Percentiles rank a stretch among this genome's conserved stretches.
These are phyloP conservation scores for Artibeus lituratus DNA, from an alignment of 2,797 vertebrate genomes.

Conservation along the genomic window DNA sequence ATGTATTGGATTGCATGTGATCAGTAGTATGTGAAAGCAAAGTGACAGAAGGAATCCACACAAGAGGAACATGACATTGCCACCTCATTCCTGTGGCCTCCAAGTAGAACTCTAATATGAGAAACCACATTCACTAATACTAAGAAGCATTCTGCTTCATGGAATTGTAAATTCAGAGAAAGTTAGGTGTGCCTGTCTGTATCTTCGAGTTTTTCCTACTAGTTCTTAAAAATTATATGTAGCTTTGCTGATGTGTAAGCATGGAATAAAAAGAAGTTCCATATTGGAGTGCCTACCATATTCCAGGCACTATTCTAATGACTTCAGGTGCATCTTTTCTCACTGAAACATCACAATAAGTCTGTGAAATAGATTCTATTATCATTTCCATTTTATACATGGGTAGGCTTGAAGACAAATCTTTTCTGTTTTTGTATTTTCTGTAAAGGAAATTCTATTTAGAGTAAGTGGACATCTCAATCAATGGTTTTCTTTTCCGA, in stretches of 20 bases:
- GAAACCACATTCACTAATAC: background rate
- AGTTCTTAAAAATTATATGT: background rate
- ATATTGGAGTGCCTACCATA: background rate
- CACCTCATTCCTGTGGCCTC: rapidly evolving
- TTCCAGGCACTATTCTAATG: too few species aligned
- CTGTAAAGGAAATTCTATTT: background rate
- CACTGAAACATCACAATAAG: background rate
- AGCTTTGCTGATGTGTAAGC: background rate
- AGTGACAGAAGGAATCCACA: background rate
- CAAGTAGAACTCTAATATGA: background rate
- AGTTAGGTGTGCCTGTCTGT: background rate
- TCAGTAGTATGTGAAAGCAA: background rate
- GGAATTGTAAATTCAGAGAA: background rate
- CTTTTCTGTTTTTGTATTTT: background rate
- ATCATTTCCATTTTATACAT: background rate
- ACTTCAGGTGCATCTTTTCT: background rate
- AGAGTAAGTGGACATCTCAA: background rate
- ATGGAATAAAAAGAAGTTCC: background rate
- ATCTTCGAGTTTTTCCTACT: background rate
- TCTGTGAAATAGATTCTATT: background rate
- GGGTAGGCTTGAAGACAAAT: background rate
- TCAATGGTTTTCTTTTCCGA: background rate
- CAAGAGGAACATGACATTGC: background rate
- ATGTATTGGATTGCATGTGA: background rate
- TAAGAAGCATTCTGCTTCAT: background rate